Conservation (phyloP, 2,113 vertebrate genomes). For the Physeter macrocephalus region DNA sequence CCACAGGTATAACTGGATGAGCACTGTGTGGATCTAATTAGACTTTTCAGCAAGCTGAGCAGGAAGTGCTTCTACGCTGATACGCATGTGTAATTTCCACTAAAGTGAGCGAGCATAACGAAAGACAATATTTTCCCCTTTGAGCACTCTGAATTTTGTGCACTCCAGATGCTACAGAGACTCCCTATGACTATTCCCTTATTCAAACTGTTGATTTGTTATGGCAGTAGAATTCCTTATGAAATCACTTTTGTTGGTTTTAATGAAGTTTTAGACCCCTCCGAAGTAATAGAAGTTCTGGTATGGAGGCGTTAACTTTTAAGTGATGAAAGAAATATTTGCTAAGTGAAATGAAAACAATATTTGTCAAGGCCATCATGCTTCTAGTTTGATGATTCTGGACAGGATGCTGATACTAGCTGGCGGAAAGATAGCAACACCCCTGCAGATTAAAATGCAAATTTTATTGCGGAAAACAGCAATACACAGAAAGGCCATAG, state of each 20-base stretch:
- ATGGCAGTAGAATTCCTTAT: conserved; percentile 41
- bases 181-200: not conserved
- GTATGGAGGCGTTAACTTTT: conserved; percentile 38
- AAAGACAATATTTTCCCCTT: not conserved
- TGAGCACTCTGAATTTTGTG: not conserved
- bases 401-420: conserved; percentile 27
- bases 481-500: conserved; percentile 12
- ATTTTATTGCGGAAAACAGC: conserved; percentile 59
- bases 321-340: conserved; percentile 31
- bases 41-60: conserved; percentile 29
- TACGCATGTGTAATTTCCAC: conserved; percentile 42
- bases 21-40: conserved; percentile 45
- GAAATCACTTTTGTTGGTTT: conserved; percentile 55
- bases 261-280: conserved; percentile 46
- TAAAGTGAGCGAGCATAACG: not conserved
- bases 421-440: conserved; percentile 35
- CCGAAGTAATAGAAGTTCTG: conserved; percentile 42
- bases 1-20: conserved; percentile 45
- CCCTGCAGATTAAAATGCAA: conserved; percentile 63
- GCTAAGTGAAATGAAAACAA: conserved; percentile 47
- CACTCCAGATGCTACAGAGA: conserved; percentile 30
- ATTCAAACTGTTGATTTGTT: conserved; percentile 46
- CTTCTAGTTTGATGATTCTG: conserved; percentile 42
- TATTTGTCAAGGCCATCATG: conserved; percentile 16
- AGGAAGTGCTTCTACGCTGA: not conserved